Percentiles rank a stretch among this genome's conserved stretches.
Conservation (phyloP, 2,113 vertebrate genomes). For the Ammodytes marinus region DNA sequence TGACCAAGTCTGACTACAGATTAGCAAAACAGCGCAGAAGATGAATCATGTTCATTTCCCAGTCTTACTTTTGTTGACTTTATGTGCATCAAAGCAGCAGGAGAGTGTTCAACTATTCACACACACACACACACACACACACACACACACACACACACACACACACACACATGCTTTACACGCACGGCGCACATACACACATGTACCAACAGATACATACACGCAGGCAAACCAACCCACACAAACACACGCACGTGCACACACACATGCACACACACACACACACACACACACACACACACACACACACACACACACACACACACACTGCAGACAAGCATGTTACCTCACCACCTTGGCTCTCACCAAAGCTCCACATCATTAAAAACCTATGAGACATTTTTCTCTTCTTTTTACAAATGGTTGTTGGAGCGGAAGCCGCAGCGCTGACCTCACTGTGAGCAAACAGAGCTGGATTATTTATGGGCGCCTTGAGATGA, state of each 20-base stretch:
- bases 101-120: neutral
- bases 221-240: neutral
- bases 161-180: neutral
- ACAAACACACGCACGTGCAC: neutral
- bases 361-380: slow-evolving; percentile 36
- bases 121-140: neutral
- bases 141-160: slow-evolving; percentile 1
- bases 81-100: slow-evolving; percentile 1
- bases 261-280: neutral
- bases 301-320: neutral
- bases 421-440: slow-evolving; percentile 40
- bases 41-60: slow-evolving; percentile 10
- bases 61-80: slow-evolving; percentile 27
- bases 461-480: slow-evolving; percentile 52
- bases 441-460: slow-evolving; percentile 40
- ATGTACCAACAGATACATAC: too few relatives aligned
- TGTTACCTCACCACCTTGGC: slow-evolving; percentile 41
- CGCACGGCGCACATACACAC: too few relatives aligned
- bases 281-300: neutral
- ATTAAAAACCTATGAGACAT: slow-evolving; percentile 63
- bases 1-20: slow-evolving; percentile 46
- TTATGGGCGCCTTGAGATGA: slow-evolving; percentile 47
- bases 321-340: slow-evolving; percentile 2
- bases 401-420: slow-evolving; percentile 13
- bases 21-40: slow-evolving; percentile 10